A percentile compares a stretch with the other conserved stretches of the same genome.
phyloP scores from a whole-genome alignment of 2,797 vertebrate genomes.

The Epinephelus malabaricus region DNA sequence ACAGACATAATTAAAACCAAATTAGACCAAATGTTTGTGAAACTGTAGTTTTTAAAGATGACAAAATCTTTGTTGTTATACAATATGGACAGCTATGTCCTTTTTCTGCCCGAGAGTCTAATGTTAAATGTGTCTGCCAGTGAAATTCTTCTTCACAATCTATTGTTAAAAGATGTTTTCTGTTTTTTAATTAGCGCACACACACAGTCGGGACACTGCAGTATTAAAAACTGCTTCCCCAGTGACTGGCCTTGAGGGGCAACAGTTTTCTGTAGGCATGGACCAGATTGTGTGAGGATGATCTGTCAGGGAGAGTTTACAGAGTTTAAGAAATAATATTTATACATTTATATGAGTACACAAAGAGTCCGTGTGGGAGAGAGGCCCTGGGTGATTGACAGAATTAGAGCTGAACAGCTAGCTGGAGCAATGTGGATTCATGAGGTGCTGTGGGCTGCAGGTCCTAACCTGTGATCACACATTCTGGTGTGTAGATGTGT shows the following conservation, averaged over 20 bases:
- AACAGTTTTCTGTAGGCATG: neutral
- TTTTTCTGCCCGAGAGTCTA: neutral
- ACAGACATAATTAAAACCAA: neutral
- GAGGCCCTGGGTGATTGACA: constrained; percentile 8
- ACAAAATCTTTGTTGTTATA: constrained; percentile 3
- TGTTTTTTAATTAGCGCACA: constrained; percentile 28
- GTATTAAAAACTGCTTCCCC: neutral
- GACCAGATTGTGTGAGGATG: neutral
- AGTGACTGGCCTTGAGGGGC: neutral
- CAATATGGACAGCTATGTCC: constrained; percentile 6
- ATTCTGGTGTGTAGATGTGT: constrained; percentile 76
- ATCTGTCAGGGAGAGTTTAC: neutral
- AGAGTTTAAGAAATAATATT: neutral
- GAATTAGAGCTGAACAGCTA: constrained; percentile 12
- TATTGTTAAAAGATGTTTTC: constrained; percentile 22
- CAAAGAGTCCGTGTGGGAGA: neutral
- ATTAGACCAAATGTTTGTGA: constrained; percentile 4
- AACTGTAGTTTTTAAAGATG: constrained; percentile 4
- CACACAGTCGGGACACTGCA: neutral
- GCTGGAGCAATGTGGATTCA: constrained; percentile 30
- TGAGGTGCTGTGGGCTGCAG: constrained; percentile 55
- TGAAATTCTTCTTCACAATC: neutral
- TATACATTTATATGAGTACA: neutral
- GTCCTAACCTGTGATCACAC: constrained; percentile 70
- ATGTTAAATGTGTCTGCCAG: neutral